Evolutionary conservation across 2,113 vertebrate species (phyloP).

Genomic region (Pristiophorus japonicus): DNA sequence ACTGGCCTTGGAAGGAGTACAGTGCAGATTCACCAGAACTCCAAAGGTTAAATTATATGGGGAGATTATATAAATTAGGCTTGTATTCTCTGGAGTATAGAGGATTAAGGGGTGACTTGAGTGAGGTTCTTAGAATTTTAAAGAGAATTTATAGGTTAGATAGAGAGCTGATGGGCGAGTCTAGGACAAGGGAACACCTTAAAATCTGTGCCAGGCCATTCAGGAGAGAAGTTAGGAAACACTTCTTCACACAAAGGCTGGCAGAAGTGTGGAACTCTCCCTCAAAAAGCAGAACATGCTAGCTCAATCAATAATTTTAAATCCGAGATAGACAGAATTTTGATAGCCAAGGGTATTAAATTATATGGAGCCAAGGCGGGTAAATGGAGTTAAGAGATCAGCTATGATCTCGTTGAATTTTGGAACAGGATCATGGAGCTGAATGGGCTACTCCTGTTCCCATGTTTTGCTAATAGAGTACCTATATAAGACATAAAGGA

Average conservation of each 20-base stretch:
- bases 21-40: too few relatives aligned
- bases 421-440: neutral
- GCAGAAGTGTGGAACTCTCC: neutral
- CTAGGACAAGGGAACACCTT: neutral
- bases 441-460: neutral
- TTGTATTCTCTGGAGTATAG: too few relatives aligned
- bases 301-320: constrained; percentile 1
- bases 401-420: neutral
- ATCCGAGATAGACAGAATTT: neutral
- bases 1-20: too few relatives aligned
- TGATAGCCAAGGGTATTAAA: neutral
- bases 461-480: neutral
- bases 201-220: neutral
- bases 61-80: too few relatives aligned
- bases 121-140: too few relatives aligned
- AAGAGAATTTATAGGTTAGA: too few relatives aligned
- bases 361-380: neutral
- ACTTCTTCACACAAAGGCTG: neutral
- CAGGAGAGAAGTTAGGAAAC: neutral
- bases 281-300: neutral
- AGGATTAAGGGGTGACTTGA: too few relatives aligned
- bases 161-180: too few relatives aligned
- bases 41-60: too few relatives aligned
- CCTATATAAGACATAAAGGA: neutral
- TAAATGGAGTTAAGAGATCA: neutral